Percentiles rank a stretch among this genome's conserved stretches.
Evolutionary conservation across 2,113 vertebrate genomes (phyloP).

Genomic region (Tonatia bakeri): DNA sequence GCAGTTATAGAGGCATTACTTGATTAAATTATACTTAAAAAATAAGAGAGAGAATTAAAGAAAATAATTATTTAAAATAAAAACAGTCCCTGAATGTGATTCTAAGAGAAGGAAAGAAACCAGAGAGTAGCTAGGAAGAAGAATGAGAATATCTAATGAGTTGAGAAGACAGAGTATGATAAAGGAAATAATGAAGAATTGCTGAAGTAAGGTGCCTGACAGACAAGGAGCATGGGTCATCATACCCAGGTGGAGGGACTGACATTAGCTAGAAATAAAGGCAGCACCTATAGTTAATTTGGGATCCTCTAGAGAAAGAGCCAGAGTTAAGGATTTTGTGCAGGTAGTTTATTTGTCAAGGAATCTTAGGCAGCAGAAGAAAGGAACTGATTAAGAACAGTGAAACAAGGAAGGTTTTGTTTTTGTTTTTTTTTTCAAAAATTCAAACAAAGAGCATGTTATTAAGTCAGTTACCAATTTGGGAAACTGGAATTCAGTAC

Average conservation of each 20-base stretch:
- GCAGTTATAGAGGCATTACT: not conserved
- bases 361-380: not conserved
- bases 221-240: not conserved
- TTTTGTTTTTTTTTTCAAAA: not conserved
- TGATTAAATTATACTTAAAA: not conserved
- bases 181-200: not conserved
- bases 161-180: not conserved
- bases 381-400: not conserved
- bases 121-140: not conserved
- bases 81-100: not conserved
- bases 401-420: no score
- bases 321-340: not conserved
- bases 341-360: not conserved
- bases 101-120: not conserved
- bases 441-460: not conserved
- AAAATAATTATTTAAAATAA: not conserved
- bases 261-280: not conserved
- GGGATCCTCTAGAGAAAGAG: not conserved
- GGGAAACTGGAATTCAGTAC: not conserved
- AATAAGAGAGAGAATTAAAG: not conserved
- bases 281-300: not conserved
- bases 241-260: fast-evolving
- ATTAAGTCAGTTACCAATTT: not conserved
- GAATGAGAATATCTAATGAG: not conserved
- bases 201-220: not conserved